phyloP scores from a whole-genome alignment of 64 coral and sea anemone genomes.

The Actinia tenebrosa region DNA sequence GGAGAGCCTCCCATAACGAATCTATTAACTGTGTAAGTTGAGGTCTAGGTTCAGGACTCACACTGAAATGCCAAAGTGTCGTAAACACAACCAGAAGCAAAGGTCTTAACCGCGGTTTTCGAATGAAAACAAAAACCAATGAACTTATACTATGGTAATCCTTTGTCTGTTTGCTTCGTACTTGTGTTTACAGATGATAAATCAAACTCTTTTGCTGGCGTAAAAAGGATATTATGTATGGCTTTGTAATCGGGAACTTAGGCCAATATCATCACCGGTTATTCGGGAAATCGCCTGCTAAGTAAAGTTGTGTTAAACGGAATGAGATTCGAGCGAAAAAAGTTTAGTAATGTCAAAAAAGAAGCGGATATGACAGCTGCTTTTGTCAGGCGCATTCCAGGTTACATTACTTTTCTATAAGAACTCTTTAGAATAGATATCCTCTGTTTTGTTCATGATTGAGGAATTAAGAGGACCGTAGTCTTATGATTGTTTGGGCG shows the following conservation, averaged over 20 bases:
- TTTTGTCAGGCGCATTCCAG: conserved; percentile 23
- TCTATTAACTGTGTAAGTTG: neutral
- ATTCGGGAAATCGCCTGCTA: neutral
- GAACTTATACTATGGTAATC: conserved; percentile 20
- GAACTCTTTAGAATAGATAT: neutral
- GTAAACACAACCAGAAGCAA: conserved; percentile 14
- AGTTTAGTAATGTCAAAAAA: conserved; percentile 15
- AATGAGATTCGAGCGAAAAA: neutral
- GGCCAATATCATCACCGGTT: neutral
- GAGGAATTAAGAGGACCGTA: neutral
- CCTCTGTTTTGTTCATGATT: neutral
- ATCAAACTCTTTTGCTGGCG: neutral
- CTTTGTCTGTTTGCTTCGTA: conserved; percentile 3
- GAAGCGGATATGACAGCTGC: neutral
- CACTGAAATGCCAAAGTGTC: neutral
- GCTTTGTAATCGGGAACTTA: neutral
- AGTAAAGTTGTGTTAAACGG: neutral
- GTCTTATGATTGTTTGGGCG: neutral
- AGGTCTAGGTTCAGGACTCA: neutral
- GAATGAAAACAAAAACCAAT: conserved; percentile 14
- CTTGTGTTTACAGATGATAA: conserved; percentile 21
- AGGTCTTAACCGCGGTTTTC: conserved; percentile 14
- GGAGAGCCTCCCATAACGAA: conserved; percentile 15
- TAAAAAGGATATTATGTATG: neutral
- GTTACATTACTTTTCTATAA: neutral